Base-by-base conservation (phyloP, 2,797 vertebrate species). In the Melanotaenia nigrans region DNA sequence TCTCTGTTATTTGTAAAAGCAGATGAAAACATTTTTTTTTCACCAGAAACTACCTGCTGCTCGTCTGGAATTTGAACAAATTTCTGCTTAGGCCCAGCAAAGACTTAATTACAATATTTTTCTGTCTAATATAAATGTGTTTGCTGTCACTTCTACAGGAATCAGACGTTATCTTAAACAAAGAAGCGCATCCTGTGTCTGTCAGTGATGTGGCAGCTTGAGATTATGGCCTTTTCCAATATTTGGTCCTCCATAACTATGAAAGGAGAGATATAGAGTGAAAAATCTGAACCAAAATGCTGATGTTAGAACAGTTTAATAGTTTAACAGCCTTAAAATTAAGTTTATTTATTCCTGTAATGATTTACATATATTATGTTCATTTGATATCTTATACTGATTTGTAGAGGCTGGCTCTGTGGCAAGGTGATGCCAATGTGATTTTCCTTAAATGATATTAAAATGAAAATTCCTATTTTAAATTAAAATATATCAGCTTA, bases 291-390 rank as follows among this genome's bases (percentile, higher is more conserved):
- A 38, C 30, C 3, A 38, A 36, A 9, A 22, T 12, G 51, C 24
- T 54, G 51, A 5, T 1, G 5, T 54, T 28, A 42, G 58, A 73
- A 64, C 76, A 70, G 57, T 77, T 60, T 6, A 77, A 71, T 53
- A 66, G 66, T 63, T 61, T 36, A 61, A 63, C 38, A 32, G 36
- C 59, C 22, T 63, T 53, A 16, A 35, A 36, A 57, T n/a, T 53
- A 20, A 71, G 49, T 85, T 79, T 86, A 89, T 90, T 90, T 87
- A 88, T 92, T 85, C 66, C 30, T 78, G 73, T 73, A 85, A 69
- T 61, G 75, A 75, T 66, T 68, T 53, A 53, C 49, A 76, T 10
- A 24, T 59, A 33, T 65, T 38, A 77, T 45, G 63, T 78, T 61
- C 71, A 85, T 28, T 59, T 72, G 68, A 81, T 68, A 60, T 30